Percentiles rank a stretch among this genome's conserved stretches.
These are phyloP conservation scores for Julus scanicus DNA, from an alignment of 2,888 invertebrate species.

Conservation along the genomic window DNA sequence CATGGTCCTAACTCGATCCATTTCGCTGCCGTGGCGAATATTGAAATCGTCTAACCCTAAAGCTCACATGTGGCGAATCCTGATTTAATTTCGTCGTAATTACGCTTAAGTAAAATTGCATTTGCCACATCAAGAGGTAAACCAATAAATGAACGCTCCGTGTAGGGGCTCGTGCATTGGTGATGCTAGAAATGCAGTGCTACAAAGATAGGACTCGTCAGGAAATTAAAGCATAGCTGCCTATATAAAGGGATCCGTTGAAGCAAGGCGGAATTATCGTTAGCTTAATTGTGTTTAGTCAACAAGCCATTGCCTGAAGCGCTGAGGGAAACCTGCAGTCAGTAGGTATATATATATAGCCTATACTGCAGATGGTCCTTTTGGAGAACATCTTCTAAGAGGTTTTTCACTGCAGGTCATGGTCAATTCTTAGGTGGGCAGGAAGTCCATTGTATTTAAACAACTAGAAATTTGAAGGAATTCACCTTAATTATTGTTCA, in stretches of 20 bases:
- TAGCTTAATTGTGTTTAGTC: slow-evolving; percentile 47
- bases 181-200: neutral
- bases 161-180: neutral
- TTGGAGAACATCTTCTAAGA: neutral
- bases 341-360: neutral
- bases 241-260: slow-evolving; percentile 32
- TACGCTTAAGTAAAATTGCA: slow-evolving; percentile 47
- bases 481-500: too few species aligned
- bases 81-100: slow-evolving; percentile 45
- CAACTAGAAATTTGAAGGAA: too few species aligned
- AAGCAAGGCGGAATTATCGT: slow-evolving; percentile 36
- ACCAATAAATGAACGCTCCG: slow-evolving; percentile 23
- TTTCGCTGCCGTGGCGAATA: neutral
- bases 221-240: slow-evolving; percentile 25
- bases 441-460: too few species aligned
- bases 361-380: neutral
- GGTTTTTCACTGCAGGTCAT: neutral
- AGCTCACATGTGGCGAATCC: slow-evolving; percentile 40
- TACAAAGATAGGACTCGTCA: neutral
- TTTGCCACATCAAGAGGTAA: slow-evolving; percentile 45
- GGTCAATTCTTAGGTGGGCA: neutral
- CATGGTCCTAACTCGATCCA: slow-evolving; percentile 32
- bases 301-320: slow-evolving; percentile 42
- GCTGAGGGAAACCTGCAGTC: neutral
- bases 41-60: slow-evolving; percentile 40